Evolutionary conservation across 2,113 vertebrate genomes (phyloP).

Genomic region (Percopsis transmontana): DNA sequence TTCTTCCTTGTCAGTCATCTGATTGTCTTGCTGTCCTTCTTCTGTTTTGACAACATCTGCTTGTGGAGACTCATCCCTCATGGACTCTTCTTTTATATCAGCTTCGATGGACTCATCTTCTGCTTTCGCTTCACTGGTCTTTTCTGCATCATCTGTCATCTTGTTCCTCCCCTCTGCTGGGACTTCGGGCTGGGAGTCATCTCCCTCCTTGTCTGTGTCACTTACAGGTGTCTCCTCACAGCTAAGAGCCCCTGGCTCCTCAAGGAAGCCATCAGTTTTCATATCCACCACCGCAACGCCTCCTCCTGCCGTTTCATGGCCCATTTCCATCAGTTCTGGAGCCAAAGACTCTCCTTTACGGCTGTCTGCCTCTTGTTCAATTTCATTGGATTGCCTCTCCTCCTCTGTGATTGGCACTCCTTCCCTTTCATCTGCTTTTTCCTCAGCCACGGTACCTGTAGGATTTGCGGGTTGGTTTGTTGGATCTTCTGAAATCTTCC

Average conservation of each 20-base stretch:
- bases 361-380: background rate
- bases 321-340: background rate
- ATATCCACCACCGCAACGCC: constrained; percentile 46
- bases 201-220: constrained; percentile 32
- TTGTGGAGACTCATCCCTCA: background rate
- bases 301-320: constrained; percentile 19
- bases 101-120: constrained; percentile 13
- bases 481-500: constrained; percentile 13
- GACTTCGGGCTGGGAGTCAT: constrained; percentile 31
- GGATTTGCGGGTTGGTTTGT: constrained; percentile 6
- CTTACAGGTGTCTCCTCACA: constrained; percentile 39
- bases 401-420: constrained; percentile 30
- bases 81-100: background rate
- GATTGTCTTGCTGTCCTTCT: background rate
- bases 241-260: constrained; percentile 48
- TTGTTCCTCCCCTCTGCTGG: constrained; percentile 25
- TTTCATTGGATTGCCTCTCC: background rate
- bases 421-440: constrained; percentile 41
- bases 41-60: constrained; percentile 10
- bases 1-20: background rate
- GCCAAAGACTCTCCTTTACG: background rate
- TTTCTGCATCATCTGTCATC: constrained; percentile 25
- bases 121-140: background rate
- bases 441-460: constrained; percentile 6
- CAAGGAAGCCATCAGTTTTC: constrained; percentile 51